A percentile compares a stretch with the other conserved stretches of the same genome.
These are phyloP conservation scores for Diarsia dahlii DNA, from an alignment of 2,888 invertebrate genomes.

Conservation along the genomic window DNA sequence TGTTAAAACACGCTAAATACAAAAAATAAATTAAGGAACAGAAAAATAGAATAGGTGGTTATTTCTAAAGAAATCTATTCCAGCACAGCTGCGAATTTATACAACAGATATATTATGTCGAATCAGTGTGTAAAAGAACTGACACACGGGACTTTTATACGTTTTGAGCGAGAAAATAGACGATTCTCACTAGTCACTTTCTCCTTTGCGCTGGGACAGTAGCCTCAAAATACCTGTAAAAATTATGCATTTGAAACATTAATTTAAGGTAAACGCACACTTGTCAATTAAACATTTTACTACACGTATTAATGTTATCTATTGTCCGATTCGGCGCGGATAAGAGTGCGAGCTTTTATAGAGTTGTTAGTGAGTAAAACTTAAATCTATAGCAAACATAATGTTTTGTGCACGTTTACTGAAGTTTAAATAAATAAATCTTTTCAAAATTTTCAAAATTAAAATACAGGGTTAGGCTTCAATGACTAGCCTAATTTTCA, in stretches of 20 bases:
- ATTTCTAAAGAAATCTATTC: neutral
- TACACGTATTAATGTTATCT: too few relatives aligned
- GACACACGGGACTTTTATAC: neutral
- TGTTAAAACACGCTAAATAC: too few relatives aligned
- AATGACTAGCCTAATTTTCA: too few relatives aligned
- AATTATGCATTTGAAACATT: conserved; percentile 8
- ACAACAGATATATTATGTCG: neutral
- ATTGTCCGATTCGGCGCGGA: neutral
- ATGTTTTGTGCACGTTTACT: too few relatives aligned
- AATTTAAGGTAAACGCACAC: neutral
- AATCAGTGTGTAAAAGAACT: neutral
- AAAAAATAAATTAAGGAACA: neutral
- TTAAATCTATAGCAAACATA: too few relatives aligned
- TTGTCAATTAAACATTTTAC: too few relatives aligned
- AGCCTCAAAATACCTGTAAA: neutral
- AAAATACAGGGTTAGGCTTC: too few relatives aligned
- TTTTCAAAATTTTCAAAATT: too few relatives aligned
- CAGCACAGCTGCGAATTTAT: neutral
- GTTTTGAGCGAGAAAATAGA: neutral
- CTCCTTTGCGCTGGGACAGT: neutral
- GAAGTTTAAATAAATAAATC: too few relatives aligned
- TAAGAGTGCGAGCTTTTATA: neutral
- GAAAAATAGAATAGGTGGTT: neutral
- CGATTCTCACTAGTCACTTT: neutral
- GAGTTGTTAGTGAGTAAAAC: too few relatives aligned